Base-by-base conservation (phyloP, 1,140 invertebrate genomes). In the Drosophila repleta region DNA sequence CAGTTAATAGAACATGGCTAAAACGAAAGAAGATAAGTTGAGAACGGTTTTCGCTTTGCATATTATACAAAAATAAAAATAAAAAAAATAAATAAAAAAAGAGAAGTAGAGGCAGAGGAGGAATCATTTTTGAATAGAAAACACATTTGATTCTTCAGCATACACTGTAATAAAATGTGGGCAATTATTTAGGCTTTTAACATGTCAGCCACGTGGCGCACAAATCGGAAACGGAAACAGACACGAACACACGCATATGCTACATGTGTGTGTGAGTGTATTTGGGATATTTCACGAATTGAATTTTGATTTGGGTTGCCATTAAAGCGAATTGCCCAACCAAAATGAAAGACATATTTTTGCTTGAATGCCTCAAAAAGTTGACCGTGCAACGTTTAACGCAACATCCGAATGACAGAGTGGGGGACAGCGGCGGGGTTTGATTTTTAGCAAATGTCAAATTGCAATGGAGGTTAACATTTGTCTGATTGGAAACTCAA, bases 181-280 rank as follows among this genome's bases (percentile, higher is more conserved):
- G 78, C 78, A 81, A 81, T 81, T 81, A 81, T 81, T 81, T 76
- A 73, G 73, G 78, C 78, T 81, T 81, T 81, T 81, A 81, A 76
- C 73, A 81, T 81, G 78, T 81, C 78, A 81, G 78, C 78, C 78
- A 81, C 78, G 78, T 81, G 78, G 67, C 78, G 67, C 70, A 69
- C 45, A 82, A 81, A 81, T 58, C 78, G 78, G 78, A 81, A 81
- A 75, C 76, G 72, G 76, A 75, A 82, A 56, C 72, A 76, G 48
- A 61, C 2, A 69, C 37, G 45, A 17, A 56, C 32, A 35, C 17
- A 39, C 37, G 15, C 24, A 6, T 24, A n/a, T 41, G 43, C 2
- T 29, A 6, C 29, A 29, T 29, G 29, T 32, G 17, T 20, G 7
- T n/a, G 20, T 45, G 29, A 13, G 21, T 63, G 21, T 15, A n/a